A percentile compares a stretch with the other conserved stretches of the same genome.
Conservation (phyloP, 1,140 invertebrate species). For the Trissolcus basalis region DNA sequence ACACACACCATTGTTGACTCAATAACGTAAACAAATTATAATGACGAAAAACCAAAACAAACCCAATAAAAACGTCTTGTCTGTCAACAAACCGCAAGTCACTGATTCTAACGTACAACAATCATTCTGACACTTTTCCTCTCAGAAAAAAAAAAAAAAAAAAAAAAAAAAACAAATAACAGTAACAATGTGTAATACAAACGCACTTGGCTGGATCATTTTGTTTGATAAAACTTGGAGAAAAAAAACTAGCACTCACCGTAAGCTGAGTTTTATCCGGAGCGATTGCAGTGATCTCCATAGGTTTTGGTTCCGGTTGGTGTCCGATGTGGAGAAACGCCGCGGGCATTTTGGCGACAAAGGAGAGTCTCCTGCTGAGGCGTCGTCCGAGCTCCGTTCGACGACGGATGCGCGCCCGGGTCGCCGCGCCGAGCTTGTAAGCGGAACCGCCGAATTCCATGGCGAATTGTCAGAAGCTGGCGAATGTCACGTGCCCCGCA, state of each 20-base stretch:
- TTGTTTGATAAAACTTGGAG: background rate
- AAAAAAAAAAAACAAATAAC: too few relatives aligned
- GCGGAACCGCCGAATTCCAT: slow-evolving; percentile 68
- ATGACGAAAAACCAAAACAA: too few relatives aligned
- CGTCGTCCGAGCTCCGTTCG: slow-evolving; percentile 72
- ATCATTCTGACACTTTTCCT: too few relatives aligned
- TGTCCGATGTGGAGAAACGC: slow-evolving; percentile 70
- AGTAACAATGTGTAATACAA: too few relatives aligned
- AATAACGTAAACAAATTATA: too few relatives aligned
- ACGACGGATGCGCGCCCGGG: slow-evolving; percentile 65
- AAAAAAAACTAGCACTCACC: slow-evolving; percentile 65
- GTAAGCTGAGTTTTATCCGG: slow-evolving; percentile 77
- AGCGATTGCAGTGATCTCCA: slow-evolving; percentile 76
- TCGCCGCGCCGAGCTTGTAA: slow-evolving; percentile 66
- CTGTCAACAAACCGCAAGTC: too few relatives aligned
- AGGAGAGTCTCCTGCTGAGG: slow-evolving; percentile 75
- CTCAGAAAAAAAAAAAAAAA: too few relatives aligned
- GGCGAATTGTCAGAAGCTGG: slow-evolving; percentile 14
- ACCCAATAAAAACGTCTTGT: too few relatives aligned
- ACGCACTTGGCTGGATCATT: too few relatives aligned
- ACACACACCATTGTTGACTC: too few relatives aligned
- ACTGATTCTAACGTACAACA: too few relatives aligned
- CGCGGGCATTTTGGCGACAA: slow-evolving; percentile 75
- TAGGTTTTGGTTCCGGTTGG: slow-evolving; percentile 63
- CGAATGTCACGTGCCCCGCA: slow-evolving; percentile 30